Percentiles rank a stretch among this genome's conserved stretches.
These are phyloP conservation scores for Arbacia lixula DNA, from an alignment of 53 echinoderm and acorn worm species.

Conservation along the genomic window DNA sequence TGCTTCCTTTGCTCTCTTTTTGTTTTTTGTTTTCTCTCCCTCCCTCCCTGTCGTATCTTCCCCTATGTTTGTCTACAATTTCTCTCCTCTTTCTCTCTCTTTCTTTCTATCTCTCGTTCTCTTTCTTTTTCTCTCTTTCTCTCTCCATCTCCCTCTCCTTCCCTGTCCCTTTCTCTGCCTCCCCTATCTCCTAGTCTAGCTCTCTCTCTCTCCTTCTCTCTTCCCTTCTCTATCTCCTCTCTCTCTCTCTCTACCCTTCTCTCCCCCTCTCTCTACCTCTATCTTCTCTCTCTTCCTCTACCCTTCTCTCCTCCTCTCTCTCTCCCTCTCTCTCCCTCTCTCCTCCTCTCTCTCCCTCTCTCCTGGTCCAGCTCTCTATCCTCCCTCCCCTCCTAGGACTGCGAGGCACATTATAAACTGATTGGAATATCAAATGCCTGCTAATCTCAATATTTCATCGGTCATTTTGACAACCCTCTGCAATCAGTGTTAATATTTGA, in stretches of 20 bases:
- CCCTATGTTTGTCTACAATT: constrained; percentile 29
- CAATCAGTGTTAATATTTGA: constrained; percentile 63
- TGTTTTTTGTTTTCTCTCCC: too few species aligned
- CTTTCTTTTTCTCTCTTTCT: background rate
- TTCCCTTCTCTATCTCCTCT: too few species aligned
- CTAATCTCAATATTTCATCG: constrained; percentile 62
- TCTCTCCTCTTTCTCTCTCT: constrained; percentile 1
- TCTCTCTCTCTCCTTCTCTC: too few species aligned
- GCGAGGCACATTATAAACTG: constrained; percentile 48
- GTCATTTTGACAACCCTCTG: constrained; percentile 39
- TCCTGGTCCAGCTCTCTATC: constrained; percentile 1
- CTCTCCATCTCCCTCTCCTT: too few species aligned
- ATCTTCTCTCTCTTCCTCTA: background rate
- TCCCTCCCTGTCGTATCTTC: too few species aligned
- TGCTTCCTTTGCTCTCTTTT: too few species aligned
- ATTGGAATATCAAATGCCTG: constrained; percentile 58
- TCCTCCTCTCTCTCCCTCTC: background rate
- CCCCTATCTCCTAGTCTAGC: too few species aligned
- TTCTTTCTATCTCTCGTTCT: background rate
- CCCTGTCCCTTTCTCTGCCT: too few species aligned
- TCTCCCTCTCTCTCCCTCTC: constrained; percentile 10
- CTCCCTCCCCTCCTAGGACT: background rate
- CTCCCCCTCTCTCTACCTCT: background rate
- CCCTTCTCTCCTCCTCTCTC: background rate
- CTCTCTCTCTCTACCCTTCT: too few species aligned